Percentiles rank a stretch among this genome's conserved stretches.
phyloP scores from a whole-genome alignment of 1,140 invertebrate species.

The Macrosteles quadrilineatus region DNA sequence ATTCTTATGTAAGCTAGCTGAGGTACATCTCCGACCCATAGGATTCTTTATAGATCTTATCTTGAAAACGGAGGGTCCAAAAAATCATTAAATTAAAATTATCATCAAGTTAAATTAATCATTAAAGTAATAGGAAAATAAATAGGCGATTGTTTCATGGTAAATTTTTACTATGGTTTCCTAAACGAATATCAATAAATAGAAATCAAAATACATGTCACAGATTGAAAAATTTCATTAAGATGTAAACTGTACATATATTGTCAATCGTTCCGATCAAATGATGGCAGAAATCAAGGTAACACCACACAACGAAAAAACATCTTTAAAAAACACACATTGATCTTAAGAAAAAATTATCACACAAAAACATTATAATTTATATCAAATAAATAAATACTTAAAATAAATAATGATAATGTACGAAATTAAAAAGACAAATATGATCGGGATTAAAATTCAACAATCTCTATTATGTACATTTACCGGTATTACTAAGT shows the following conservation, averaged over 20 bases:
- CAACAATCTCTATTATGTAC: constrained; percentile 8
- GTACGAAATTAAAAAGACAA: background rate
- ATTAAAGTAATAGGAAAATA: too few species aligned
- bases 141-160: background rate
- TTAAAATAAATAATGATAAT: background rate
- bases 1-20: too few species aligned
- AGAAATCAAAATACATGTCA: constrained; percentile 13
- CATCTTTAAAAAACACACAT: background rate
- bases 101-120: too few species aligned
- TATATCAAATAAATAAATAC: background rate
- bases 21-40: too few species aligned
- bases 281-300: constrained; percentile 15
- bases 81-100: too few species aligned
- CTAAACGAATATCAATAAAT: constrained; percentile 3
- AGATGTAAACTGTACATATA: constrained; percentile 13
- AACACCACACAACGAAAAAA: constrained; percentile 13
- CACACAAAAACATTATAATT: background rate
- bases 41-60: too few species aligned
- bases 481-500: background rate
- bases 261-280: background rate
- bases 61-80: too few species aligned
- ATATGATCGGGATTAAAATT: background rate
- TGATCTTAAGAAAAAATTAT: background rate
- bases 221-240: background rate
- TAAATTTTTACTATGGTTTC: constrained; percentile 14